These are phyloP conservation scores for Oikopleura dioica DNA, from an alignment of 23 tunicate genomes.

Conservation along the genomic window DNA sequence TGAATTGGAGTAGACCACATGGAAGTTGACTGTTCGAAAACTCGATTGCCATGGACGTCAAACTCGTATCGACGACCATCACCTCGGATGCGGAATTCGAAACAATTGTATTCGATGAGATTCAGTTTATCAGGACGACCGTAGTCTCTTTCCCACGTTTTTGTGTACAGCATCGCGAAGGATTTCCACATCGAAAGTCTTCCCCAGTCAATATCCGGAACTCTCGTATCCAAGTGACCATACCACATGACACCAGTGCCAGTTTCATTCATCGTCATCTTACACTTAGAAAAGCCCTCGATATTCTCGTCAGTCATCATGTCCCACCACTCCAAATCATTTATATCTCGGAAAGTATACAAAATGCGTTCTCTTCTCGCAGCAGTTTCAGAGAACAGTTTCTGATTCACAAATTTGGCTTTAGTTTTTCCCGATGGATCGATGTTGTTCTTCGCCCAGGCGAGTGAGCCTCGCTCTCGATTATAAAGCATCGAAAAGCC, in stretches of 20 bases:
- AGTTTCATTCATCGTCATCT: background rate
- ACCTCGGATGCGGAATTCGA: slow-evolving; percentile 56
- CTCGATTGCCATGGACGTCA: slow-evolving; percentile 21
- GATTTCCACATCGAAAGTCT: background rate
- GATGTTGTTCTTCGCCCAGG: background rate
- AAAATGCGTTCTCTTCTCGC: background rate
- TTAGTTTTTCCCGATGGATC: background rate
- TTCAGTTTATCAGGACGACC: slow-evolving; percentile 16
- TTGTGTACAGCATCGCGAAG: background rate
- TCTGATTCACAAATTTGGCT: background rate
- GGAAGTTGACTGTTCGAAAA: background rate
- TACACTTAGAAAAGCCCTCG: slow-evolving; percentile 17
- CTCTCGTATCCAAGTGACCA: background rate
- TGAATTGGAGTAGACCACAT: slow-evolving; percentile 29
- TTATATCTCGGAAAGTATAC: slow-evolving; percentile 18
- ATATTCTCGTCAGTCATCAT: slow-evolving; percentile 63
- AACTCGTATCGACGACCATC: slow-evolving; percentile 71
- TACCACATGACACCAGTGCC: background rate
- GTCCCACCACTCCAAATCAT: slow-evolving; percentile 51
- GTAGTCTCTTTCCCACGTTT: slow-evolving; percentile 4
- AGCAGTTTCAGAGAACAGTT: background rate
- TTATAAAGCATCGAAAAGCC: slow-evolving; percentile 1
- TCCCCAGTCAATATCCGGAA: slow-evolving; percentile 9
- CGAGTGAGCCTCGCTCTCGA: background rate
- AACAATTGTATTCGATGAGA: slow-evolving; percentile 29